Evolutionary conservation across 2,888 invertebrate genomes (phyloP), one percentile per base, ranked within the genome.

Genomic region (Linyphia triangularis): DNA sequence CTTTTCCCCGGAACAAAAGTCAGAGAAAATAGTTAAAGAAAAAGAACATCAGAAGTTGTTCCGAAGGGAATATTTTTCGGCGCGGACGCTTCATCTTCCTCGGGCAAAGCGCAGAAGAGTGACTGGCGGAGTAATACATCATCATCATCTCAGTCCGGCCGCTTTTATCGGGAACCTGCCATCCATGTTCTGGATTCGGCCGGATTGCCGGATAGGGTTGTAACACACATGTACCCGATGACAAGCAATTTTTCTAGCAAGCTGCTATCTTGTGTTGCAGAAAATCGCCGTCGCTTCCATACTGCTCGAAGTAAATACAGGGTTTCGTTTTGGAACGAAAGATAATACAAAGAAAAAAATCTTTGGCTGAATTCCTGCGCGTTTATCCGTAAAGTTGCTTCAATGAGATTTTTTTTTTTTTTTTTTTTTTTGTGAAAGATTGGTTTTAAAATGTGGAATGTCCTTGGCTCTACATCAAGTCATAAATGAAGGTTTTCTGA

Each of bases 131-230:
- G 79, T 73, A 85, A 79, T 79, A 72, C 85, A 85, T 85, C 85
- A 85, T 85, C 85, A 85, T 85, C 85, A 85, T 85, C 85, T 70
- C 69, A 51, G 79, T 85, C 72, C 79, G 70, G 70, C 16, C 37
- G 63, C 85, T 43, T 73, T 79, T 85, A 85, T 85, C 85, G 85
- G 85, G 79, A 79, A 85, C 59, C 79, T 72, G 72, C 85, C 79
- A 85, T 63, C 79, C 85, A 61, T 85, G 85, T 85, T 63, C 85
- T 79, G 79, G 85, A 85, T 85, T 63, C 65, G 26, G 30, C 83
- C 83, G 83, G 83, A 82, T 82, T 82, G 70, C 81, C 77, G 59
- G 57, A 69, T 77, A 69, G 70, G 67, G 65, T 75, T 65, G 51
- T 75, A 30, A 51, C 75, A 57, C 43, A 75, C 72, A 72, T 69